A percentile compares a stretch with the other conserved stretches of the same genome.
Evolutionary conservation across 2,888 invertebrate genomes (phyloP).

Genomic region (Pseudococcus jackbeardsleyi): DNA sequence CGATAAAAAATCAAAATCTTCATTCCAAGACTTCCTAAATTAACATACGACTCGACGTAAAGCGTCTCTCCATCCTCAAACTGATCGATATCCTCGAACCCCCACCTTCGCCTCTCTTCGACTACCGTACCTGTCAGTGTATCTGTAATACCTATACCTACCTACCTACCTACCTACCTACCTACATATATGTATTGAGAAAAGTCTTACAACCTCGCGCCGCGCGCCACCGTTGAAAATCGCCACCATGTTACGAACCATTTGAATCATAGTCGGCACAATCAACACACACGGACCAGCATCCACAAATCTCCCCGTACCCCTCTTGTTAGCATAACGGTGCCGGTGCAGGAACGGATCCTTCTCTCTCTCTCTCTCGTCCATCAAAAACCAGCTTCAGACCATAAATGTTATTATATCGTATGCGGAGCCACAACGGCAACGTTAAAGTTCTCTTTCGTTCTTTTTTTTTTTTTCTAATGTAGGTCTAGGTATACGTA

Average conservation of each 20-base stretch:
- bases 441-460: constrained; percentile 41
- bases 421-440: constrained; percentile 44
- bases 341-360: constrained; percentile 57
- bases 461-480: no score
- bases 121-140: not conserved
- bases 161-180: no score
- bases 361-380: constrained; percentile 60
- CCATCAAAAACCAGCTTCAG: constrained; percentile 63
- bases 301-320: constrained; percentile 57
- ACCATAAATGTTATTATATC: constrained; percentile 59
- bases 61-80: not conserved
- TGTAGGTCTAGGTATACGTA: no score
- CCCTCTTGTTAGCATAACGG: constrained; percentile 64
- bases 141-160: no score
- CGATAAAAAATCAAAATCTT: not conserved
- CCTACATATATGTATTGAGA: no score
- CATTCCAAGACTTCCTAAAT: not conserved
- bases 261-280: constrained; percentile 63
- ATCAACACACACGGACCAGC: constrained; percentile 62
- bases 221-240: constrained; percentile 56
- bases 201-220: not conserved
- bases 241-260: constrained; percentile 63
- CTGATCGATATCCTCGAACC: not conserved
- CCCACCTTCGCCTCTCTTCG: not conserved
- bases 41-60: not conserved